Evolutionary conservation across 1,140 invertebrate genomes (phyloP), one percentile per base, ranked within the genome.

Genomic region (Polyergus mexicanus): DNA sequence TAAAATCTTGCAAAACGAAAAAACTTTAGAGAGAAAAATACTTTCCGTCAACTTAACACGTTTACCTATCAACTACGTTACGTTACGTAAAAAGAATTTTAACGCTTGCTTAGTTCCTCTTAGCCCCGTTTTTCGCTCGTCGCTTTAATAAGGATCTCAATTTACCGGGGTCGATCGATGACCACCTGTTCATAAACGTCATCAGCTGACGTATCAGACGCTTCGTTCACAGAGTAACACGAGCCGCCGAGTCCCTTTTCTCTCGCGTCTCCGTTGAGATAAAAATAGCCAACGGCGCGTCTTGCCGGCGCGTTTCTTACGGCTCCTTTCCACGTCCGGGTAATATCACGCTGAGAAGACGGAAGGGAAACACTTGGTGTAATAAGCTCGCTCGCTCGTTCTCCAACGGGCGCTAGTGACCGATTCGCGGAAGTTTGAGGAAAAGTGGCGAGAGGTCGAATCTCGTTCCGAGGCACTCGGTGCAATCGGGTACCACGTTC

Each of bases 401-500:
- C 47, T 51, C 44, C 35, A 66, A 41, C 41, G 19, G 47, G 62
- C 72, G 44, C 25, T 47, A 22, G 44, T 58, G 32, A 65, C 83
- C 47, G 74, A 85, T 85, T 66, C 81, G 56, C 47, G 41, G 13
- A 58, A 65, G 78, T 87, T 88, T 22, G 13, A 35, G 28, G 35
- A 58, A 68, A 68, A 60, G 56, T 51, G 35, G 62, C 32, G 71
- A 83, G 77, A 71, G 85, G 72, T 88, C 78, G 87, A 51, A 41
- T 44, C 75, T 65, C 84, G 56, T 88, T 87, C 13, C 69, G 63
- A 60, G 71, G 38, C 71, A 76, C 58, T 88, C 77, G 71, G 72
- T 68, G 72, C 84, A 85, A 89, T 88, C 76, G 87, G 76, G 87
- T 81, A 44, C 41, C 80, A 56, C 80, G 74, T 66, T 65, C 68